A percentile compares a stretch with the other conserved stretches of the same genome.
phyloP scores from a whole-genome alignment of 2,797 vertebrate species.

The Sphenopsis melanotis region DNA sequence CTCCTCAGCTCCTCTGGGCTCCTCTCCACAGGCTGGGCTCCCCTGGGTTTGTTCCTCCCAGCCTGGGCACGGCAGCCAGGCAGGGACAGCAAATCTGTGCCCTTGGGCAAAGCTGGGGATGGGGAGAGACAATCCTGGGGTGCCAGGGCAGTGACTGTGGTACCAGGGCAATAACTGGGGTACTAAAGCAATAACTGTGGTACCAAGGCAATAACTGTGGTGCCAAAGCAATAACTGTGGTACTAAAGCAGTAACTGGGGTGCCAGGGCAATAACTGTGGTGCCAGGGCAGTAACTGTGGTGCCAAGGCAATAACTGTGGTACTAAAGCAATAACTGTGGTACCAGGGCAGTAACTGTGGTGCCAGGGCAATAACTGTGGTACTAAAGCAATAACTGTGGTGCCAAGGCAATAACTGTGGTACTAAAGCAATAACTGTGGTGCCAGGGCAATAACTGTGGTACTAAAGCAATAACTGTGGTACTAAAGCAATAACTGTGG shows the following conservation, averaged over 20 bases:
- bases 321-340: rapidly evolving
- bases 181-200: rapidly evolving
- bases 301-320: not conserved
- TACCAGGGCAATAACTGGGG: rapidly evolving
- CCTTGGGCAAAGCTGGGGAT: not conserved
- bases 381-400: too few relatives aligned
- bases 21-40: not conserved
- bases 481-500: not conserved
- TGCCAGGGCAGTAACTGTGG: rapidly evolving
- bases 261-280: rapidly evolving
- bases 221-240: rapidly evolving
- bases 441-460: not conserved
- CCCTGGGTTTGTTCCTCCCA: not conserved
- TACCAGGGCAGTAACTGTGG: not conserved
- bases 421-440: too few relatives aligned
- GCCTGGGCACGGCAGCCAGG: not conserved
- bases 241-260: rapidly evolving
- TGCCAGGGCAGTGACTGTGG: not conserved
- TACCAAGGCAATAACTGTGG: rapidly evolving
- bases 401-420: not conserved
- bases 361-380: not conserved
- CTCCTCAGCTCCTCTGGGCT: not conserved
- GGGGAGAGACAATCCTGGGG: not conserved
- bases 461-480: rapidly evolving
- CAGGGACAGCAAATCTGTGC: not conserved